Percentiles rank a stretch among this genome's conserved stretches.
phyloP scores from a whole-genome alignment of 1,140 invertebrate genomes.

The Drosophila chauvacae region DNA sequence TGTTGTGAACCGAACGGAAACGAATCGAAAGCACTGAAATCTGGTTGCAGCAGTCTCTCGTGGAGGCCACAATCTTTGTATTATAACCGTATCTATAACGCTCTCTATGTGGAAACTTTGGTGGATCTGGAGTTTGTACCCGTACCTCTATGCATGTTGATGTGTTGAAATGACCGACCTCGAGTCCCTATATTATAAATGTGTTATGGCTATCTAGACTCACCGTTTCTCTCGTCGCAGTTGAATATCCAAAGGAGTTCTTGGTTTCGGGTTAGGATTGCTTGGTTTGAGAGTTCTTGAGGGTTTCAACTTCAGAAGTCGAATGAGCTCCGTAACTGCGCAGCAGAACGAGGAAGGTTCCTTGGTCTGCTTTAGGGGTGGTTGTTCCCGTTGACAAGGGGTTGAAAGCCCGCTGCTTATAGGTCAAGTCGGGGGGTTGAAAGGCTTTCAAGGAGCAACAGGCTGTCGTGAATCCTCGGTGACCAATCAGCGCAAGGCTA shows the following conservation, averaged over 20 bases:
- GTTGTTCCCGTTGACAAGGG: conserved; percentile 34
- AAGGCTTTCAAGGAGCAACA: conserved; percentile 48
- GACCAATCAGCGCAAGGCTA: conserved; percentile 53
- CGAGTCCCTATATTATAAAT: conserved; percentile 64
- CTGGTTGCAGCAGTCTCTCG: conserved; percentile 75
- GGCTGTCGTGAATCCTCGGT: conserved; percentile 12
- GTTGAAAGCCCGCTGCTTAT: conserved; percentile 50
- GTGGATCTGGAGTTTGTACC: conserved; percentile 72
- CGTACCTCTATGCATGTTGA: conserved; percentile 56
- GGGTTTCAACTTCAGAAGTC: conserved; percentile 77
- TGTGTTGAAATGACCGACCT: conserved; percentile 52
- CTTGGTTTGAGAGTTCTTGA: conserved; percentile 16
- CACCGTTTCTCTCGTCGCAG: conserved; percentile 27
- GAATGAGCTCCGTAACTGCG: conserved; percentile 53
- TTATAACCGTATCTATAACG: conserved; percentile 68
- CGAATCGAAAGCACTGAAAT: conserved; percentile 79
- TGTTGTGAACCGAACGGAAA: conserved; percentile 46
- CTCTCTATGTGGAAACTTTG: conserved; percentile 57
- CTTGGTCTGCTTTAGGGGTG: conserved; percentile 19
- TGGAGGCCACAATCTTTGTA: conserved; percentile 75
- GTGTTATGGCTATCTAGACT: conserved; percentile 65
- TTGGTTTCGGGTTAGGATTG: neutral
- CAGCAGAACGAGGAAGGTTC: conserved; percentile 49
- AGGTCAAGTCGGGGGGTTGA: conserved; percentile 45
- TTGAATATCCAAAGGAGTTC: conserved; percentile 38